Evolutionary conservation across 2,113 vertebrate genomes (phyloP).

Genomic region (Ramphastos sulfuratus): DNA sequence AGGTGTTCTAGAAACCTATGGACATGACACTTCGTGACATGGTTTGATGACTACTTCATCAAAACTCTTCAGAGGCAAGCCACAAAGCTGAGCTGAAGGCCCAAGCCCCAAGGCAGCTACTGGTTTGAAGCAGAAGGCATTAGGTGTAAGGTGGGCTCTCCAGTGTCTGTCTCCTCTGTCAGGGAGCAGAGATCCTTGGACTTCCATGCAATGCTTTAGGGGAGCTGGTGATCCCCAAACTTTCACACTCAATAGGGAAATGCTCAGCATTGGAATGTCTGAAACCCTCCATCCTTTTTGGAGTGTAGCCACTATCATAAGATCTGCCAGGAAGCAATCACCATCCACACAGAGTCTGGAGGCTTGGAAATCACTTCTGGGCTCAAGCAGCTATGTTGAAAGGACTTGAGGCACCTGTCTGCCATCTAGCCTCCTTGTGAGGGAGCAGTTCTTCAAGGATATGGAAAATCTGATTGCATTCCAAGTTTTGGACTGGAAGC

Average conservation of each 20-base stretch:
- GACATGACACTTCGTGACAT: no score
- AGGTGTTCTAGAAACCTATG: no score
- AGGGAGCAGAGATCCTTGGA: background rate
- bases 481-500: background rate
- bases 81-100: background rate
- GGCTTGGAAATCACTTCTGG: background rate
- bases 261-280: background rate
- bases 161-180: no score
- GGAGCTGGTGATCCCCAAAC: background rate
- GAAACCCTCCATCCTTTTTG: background rate
- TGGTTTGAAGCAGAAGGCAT: background rate
- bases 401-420: background rate
- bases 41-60: no score
- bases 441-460: background rate
- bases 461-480: background rate
- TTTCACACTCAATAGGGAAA: rapidly evolving
- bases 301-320: background rate
- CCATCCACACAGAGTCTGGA: background rate
- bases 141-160: background rate
- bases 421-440: background rate
- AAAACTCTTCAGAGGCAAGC: background rate
- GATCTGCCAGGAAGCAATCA: background rate
- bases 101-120: background rate
- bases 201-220: rapidly evolving
- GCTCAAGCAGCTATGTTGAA: background rate